Conservation (phyloP, 2,888 invertebrate genomes). For the Perithous albicinctus region DNA sequence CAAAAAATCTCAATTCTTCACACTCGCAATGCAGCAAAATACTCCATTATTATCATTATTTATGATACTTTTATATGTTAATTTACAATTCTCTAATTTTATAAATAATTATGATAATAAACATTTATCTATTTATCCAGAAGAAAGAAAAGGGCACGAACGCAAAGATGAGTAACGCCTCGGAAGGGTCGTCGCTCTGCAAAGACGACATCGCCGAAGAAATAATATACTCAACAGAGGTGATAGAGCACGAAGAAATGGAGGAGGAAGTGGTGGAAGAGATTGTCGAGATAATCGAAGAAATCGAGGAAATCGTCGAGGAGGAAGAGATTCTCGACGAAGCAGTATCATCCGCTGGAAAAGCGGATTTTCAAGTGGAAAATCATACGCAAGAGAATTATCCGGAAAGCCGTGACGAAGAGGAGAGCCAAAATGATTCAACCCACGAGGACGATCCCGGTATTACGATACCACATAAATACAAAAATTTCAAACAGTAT, state of each 20-base stretch:
- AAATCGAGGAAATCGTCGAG: conserved; percentile 80
- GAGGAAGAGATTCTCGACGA: conserved; percentile 57
- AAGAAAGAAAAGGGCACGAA: too few species aligned
- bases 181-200: conserved; percentile 19
- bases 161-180: conserved; percentile 25
- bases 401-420: conserved; percentile 45
- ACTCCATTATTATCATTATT: too few species aligned
- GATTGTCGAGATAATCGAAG: conserved; percentile 79
- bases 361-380: not conserved
- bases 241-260: conserved; percentile 62
- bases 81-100: too few species aligned
- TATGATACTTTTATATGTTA: too few species aligned
- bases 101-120: not conserved
- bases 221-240: conserved; percentile 73
- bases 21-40: too few species aligned
- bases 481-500: conserved; percentile 18
- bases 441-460: conserved; percentile 22
- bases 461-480: not conserved
- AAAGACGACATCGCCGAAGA: conserved; percentile 71
- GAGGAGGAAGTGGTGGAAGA: conserved; percentile 78
- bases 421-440: conserved; percentile 48
- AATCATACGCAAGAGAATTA: conserved; percentile 44
- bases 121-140: not conserved
- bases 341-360: conserved; percentile 19
- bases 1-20: too few species aligned